Evolutionary conservation across 2,888 invertebrate species (phyloP).

Genomic region (Hyles lineata): DNA sequence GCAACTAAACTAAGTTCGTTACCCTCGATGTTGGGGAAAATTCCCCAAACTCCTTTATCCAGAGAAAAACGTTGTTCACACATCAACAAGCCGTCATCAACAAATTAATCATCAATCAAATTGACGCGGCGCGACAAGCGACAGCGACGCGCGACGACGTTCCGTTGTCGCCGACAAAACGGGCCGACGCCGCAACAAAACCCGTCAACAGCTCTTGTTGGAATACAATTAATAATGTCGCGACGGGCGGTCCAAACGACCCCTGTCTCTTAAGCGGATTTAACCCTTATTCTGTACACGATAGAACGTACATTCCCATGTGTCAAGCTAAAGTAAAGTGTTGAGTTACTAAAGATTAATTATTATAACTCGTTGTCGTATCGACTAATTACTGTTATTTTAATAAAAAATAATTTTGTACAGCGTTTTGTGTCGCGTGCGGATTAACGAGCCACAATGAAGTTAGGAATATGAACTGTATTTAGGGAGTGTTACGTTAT

Average conservation of each 20-base stretch:
- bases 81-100: slow-evolving; percentile 30
- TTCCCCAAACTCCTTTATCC: slow-evolving; percentile 14
- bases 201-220: slow-evolving; percentile 53
- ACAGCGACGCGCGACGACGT: slow-evolving; percentile 44
- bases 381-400: slow-evolving; percentile 48
- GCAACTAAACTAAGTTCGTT: slow-evolving; percentile 6
- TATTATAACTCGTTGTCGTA: slow-evolving; percentile 48
- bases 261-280: slow-evolving; percentile 37
- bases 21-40: slow-evolving; percentile 11
- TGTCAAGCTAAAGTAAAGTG: slow-evolving; percentile 33
- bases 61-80: slow-evolving; percentile 20
- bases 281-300: slow-evolving; percentile 35
- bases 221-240: slow-evolving; percentile 57
- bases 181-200: slow-evolving; percentile 54
- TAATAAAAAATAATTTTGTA: slow-evolving; percentile 39
- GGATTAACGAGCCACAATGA: slow-evolving; percentile 13
- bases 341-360: slow-evolving; percentile 51
- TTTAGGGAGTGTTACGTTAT: slow-evolving; percentile 7
- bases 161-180: slow-evolving; percentile 51
- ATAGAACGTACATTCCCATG: slow-evolving; percentile 31
- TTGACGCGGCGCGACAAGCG: slow-evolving; percentile 34
- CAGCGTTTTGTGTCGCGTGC: slow-evolving; percentile 7
- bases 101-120: slow-evolving; percentile 40
- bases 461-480: slow-evolving; percentile 11
- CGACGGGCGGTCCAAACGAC: slow-evolving; percentile 41